These are phyloP conservation scores for Ochlodes sylvanus DNA, from an alignment of 2,888 invertebrate genomes.

Conservation along the genomic window DNA sequence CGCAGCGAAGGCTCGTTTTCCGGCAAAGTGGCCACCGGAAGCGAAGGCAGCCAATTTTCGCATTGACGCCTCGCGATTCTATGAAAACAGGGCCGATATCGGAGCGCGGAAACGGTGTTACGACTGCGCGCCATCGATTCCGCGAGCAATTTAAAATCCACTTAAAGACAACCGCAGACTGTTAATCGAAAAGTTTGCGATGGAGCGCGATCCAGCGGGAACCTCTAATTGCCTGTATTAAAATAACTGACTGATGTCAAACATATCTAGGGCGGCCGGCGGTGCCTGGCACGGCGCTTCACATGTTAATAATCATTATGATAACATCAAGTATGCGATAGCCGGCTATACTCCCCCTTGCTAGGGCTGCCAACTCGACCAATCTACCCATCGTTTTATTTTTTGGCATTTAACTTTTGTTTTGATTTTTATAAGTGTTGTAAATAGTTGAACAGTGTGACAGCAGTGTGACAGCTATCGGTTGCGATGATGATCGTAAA, in stretches of 20 bases:
- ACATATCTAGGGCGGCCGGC: conserved; percentile 79
- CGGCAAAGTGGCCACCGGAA: conserved; percentile 9
- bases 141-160: conserved; percentile 80
- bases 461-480: too few species aligned
- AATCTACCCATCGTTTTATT: not conserved
- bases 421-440: too few species aligned
- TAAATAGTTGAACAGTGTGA: too few species aligned
- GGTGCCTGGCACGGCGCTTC: conserved; percentile 77
- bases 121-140: conserved; percentile 59
- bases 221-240: conserved; percentile 83
- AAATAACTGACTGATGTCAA: conserved; percentile 84
- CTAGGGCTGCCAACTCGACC: conserved; percentile 48
- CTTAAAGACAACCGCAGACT: conserved; percentile 78
- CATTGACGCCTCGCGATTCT: conserved; percentile 31
- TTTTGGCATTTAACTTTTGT: too few species aligned
- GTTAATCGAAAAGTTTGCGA: conserved; percentile 81
- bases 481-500: too few species aligned
- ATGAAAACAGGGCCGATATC: conserved; percentile 46
- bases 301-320: conserved; percentile 85
- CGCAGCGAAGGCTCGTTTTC: conserved; percentile 17
- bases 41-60: conserved; percentile 22
- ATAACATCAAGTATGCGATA: conserved; percentile 84
- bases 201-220: conserved; percentile 65
- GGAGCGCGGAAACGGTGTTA: conserved; percentile 44
- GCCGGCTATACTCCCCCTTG: conserved; percentile 65